Conservation (phyloP, 2,888 invertebrate species). For the Mellilla xanthometata region DNA sequence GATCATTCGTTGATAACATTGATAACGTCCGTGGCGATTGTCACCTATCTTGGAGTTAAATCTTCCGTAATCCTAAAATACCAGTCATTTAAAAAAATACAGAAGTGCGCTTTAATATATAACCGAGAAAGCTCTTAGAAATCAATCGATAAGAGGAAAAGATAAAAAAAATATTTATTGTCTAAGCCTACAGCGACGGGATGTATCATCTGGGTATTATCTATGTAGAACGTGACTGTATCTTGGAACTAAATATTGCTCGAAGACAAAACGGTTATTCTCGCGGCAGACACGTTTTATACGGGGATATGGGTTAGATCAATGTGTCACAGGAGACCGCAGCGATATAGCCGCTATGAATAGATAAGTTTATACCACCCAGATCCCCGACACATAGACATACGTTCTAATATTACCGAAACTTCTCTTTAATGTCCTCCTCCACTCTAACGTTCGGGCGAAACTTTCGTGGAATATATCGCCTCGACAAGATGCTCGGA, state of each 20-base stretch:
- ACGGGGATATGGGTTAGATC: slow-evolving; percentile 41
- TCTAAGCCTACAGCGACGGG: slow-evolving; percentile 9
- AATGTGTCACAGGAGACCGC: slow-evolving; percentile 37
- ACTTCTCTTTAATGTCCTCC: slow-evolving; percentile 23
- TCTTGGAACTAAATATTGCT: slow-evolving; percentile 44
- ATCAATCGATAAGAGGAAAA: slow-evolving; percentile 2
- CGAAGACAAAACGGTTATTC: slow-evolving; percentile 35
- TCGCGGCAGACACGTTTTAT: slow-evolving; percentile 42
- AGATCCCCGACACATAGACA: slow-evolving; percentile 25
- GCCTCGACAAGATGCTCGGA: slow-evolving; percentile 18
- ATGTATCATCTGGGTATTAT: slow-evolving; percentile 30
- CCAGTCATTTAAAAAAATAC: too few relatives aligned
- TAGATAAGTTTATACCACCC: slow-evolving; percentile 36
- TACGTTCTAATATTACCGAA: slow-evolving; percentile 21
- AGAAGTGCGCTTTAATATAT: too few relatives aligned
- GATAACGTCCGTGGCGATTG: slow-evolving; percentile 2
- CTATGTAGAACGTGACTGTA: slow-evolving; percentile 41
- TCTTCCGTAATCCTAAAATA: slow-evolving; percentile 6
- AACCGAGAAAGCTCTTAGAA: too few relatives aligned
- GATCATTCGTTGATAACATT: slow-evolving; percentile 24
- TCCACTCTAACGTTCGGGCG: slow-evolving; percentile 17
- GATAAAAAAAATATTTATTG: slow-evolving; percentile 5
- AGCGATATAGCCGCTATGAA: slow-evolving; percentile 45
- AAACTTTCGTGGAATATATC: slow-evolving; percentile 21
- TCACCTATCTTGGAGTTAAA: slow-evolving; percentile 15